These are phyloP conservation scores for Aphelenchoides besseyi DNA, from an alignment of 1,140 invertebrate genomes.

Conservation along the genomic window DNA sequence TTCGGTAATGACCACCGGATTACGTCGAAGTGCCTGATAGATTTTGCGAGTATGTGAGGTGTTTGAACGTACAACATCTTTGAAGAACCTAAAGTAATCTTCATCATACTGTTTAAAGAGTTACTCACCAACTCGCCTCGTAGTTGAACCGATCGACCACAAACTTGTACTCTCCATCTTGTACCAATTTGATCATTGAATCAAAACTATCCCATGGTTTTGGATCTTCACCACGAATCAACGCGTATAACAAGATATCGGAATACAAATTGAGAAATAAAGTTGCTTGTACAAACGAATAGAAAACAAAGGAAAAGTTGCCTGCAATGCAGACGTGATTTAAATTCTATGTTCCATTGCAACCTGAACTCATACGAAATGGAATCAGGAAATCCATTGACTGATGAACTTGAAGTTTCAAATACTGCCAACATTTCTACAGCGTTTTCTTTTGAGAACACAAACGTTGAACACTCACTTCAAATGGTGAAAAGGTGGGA, in stretches of 20 bases:
- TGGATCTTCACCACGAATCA: constrained; percentile 42
- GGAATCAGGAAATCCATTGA: constrained; percentile 43
- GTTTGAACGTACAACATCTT: constrained; percentile 28
- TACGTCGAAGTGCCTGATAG: constrained; percentile 28
- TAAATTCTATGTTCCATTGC: constrained; percentile 18
- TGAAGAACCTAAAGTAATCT: constrained; percentile 30
- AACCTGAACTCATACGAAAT: constrained; percentile 33
- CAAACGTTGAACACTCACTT: constrained; percentile 8
- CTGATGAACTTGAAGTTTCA: constrained; percentile 41
- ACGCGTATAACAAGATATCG: constrained; percentile 34
- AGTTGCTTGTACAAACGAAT: constrained; percentile 41
- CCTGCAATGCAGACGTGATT: constrained; percentile 19
- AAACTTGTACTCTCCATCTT: constrained; percentile 33
- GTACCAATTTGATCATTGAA: constrained; percentile 33
- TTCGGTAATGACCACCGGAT: constrained; percentile 34
- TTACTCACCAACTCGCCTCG: constrained; percentile 30
- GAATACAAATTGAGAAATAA: constrained; percentile 44
- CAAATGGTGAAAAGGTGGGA: constrained; percentile 35
- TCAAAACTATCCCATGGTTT: constrained; percentile 39
- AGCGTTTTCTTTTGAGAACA: neutral
- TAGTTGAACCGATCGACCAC: constrained; percentile 42
- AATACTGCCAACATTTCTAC: constrained; percentile 44
- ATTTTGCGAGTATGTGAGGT: constrained; percentile 36
- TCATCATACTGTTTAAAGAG: neutral
- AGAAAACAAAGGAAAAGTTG: constrained; percentile 38